A percentile compares a stretch with the other conserved stretches of the same genome.
Evolutionary conservation across 1,140 invertebrate genomes (phyloP).

Genomic region (Pollicipes pollicipes): DNA sequence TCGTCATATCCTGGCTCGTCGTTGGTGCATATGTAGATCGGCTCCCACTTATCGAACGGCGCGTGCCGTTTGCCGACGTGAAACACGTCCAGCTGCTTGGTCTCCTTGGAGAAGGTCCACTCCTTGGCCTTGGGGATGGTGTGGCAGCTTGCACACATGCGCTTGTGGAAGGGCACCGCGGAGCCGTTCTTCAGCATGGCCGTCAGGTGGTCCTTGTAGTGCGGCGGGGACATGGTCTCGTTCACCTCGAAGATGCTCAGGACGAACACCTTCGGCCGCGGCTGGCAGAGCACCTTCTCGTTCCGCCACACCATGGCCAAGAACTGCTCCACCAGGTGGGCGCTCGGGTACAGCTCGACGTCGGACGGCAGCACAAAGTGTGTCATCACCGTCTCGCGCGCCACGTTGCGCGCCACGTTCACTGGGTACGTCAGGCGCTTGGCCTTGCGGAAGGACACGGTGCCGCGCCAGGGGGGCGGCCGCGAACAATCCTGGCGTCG

Average conservation of each 20-base stretch:
- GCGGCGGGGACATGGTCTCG: constrained; percentile 44
- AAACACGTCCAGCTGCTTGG: constrained; percentile 16
- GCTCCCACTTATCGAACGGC: constrained; percentile 52
- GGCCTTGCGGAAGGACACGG: constrained; percentile 43
- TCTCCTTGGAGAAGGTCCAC: constrained; percentile 11
- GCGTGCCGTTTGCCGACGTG: constrained; percentile 17
- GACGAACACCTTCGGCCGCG: constrained; percentile 55
- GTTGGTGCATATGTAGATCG: constrained; percentile 60
- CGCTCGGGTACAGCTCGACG: constrained; percentile 61
- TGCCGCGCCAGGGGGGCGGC: constrained; percentile 24
- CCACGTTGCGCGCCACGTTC: constrained; percentile 70
- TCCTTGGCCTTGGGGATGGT: constrained; percentile 58
- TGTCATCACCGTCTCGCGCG: constrained; percentile 57
- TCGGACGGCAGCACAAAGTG: constrained; percentile 71
- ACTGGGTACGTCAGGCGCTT: constrained; percentile 70
- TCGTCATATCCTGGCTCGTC: constrained; percentile 62
- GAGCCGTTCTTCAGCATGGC: constrained; percentile 52
- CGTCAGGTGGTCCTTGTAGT: constrained; percentile 51
- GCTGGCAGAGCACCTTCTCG: constrained; percentile 4
- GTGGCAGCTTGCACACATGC: constrained; percentile 69
- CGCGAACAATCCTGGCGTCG: constrained; percentile 13
- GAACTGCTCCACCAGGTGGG: constrained; percentile 17
- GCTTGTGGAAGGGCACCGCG: constrained; percentile 79
- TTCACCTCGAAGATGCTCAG: constrained; percentile 67
- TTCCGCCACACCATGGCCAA: constrained; percentile 17